A percentile compares a stretch with the other conserved stretches of the same genome.
Conservation (phyloP, 2,888 invertebrate genomes). For the Arctia plantaginis region DNA sequence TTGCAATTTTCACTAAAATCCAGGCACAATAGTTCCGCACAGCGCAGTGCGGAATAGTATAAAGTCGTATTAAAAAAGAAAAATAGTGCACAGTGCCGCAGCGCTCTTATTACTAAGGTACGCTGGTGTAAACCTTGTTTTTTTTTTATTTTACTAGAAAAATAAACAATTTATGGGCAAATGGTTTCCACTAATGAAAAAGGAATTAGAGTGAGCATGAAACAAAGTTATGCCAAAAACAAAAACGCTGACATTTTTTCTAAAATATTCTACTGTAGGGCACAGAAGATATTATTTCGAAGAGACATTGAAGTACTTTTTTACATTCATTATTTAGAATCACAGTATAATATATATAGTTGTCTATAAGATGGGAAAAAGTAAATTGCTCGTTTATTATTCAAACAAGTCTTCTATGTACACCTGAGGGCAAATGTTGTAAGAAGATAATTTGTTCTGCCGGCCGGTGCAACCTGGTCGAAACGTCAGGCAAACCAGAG, state of each 20-base stretch:
- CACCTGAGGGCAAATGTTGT: no score
- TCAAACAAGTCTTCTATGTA: no score
- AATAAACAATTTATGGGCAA: neutral
- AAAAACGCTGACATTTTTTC: neutral
- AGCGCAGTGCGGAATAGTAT: neutral
- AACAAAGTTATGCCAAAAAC: neutral
- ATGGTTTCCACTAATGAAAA: neutral
- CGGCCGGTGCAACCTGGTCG: no score
- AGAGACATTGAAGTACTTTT: no score
- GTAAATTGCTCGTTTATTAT: no score
- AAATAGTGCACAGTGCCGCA: neutral
- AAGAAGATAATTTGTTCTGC: no score
- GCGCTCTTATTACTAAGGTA: neutral
- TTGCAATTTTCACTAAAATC: neutral
- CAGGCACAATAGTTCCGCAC: neutral
- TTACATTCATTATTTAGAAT: no score
- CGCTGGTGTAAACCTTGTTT: neutral
- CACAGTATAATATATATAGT: no score
- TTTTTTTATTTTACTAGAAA: constrained; percentile 1
- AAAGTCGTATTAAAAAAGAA: neutral
- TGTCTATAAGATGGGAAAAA: no score
- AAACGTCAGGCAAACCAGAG: no score
- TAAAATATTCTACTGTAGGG: no score
- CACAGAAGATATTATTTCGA: no score
- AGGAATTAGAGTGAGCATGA: neutral